Percentiles rank a stretch among this genome's conserved stretches.
These are phyloP conservation scores for Plumapathes pennacea DNA, from an alignment of 92 coral and sea anemone species.

Conservation along the genomic window DNA sequence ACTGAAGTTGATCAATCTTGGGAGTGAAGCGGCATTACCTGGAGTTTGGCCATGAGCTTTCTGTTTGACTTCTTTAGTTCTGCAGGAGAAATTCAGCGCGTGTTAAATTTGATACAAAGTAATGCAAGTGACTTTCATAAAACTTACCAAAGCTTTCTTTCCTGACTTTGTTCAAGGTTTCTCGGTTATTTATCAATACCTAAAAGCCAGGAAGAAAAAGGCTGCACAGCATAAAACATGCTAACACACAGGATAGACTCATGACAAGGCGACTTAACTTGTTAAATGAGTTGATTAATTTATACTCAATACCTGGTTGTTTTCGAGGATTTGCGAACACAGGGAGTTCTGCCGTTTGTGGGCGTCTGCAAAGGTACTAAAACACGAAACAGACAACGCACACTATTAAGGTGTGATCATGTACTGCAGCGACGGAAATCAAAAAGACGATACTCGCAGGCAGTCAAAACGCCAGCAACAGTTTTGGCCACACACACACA, in stretches of 20 bases:
- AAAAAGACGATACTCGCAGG: no score
- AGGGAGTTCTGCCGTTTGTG: neutral
- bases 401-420: no score
- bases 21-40: conserved; percentile 36
- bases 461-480: no score
- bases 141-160: conserved; percentile 72
- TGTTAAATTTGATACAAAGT: neutral
- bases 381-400: no score
- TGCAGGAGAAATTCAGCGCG: conserved; percentile 1
- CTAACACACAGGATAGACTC: no score
- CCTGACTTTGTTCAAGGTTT: conserved; percentile 51
- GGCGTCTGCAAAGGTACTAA: no score
- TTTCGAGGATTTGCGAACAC: neutral
- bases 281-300: neutral
- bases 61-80: conserved; percentile 66
- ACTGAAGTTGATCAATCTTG: no score
- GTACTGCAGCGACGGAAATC: no score
- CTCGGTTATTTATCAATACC: conserved; percentile 55
- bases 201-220: neutral
- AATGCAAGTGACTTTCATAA: neutral
- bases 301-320: neutral
- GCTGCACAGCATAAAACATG: neutral
- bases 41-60: conserved; percentile 50
- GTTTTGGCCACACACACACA: no score
- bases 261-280: no score